These are phyloP conservation scores for Bombus superbus DNA, from an alignment of 1,140 invertebrate genomes.

Conservation along the genomic window DNA sequence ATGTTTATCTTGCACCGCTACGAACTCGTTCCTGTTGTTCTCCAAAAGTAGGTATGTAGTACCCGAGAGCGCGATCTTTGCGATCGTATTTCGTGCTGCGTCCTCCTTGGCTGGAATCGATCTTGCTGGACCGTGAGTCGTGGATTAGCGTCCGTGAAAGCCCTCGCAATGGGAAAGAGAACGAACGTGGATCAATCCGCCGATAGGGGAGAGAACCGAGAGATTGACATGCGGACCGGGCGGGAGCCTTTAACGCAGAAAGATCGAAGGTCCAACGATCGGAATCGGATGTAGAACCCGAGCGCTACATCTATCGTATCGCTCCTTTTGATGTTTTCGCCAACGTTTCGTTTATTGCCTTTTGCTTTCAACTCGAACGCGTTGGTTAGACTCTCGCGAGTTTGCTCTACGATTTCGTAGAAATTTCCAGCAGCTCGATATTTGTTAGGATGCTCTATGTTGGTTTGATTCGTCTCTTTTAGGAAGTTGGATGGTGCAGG, in stretches of 20 bases:
- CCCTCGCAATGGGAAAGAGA: constrained; percentile 27
- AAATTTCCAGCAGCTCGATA: constrained; percentile 18
- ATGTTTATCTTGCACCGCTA: constrained; percentile 65
- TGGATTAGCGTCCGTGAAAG: constrained; percentile 37
- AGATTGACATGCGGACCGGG: constrained; percentile 44
- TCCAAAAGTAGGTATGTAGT: background rate
- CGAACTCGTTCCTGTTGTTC: constrained; percentile 57
- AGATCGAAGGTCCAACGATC: constrained; percentile 41
- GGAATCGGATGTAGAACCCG: constrained; percentile 46
- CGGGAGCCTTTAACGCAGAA: constrained; percentile 10
- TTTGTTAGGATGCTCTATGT: constrained; percentile 8
- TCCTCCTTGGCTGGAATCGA: constrained; percentile 2
- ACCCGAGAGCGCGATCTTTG: constrained; percentile 38
- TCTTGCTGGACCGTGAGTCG: background rate
- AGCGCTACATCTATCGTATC: constrained; percentile 46
- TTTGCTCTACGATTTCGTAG: constrained; percentile 30
- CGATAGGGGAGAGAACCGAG: constrained; percentile 3
- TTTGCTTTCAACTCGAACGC: background rate
- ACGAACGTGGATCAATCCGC: too few species aligned
- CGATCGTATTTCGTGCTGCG: constrained; percentile 63
- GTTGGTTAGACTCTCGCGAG: background rate
- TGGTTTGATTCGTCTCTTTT: background rate
- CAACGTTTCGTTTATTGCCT: background rate
- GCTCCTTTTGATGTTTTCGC: constrained; percentile 46
- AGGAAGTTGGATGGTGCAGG: too few species aligned